A percentile compares a stretch with the other conserved stretches of the same genome.
phyloP scores from a whole-genome alignment of 2,113 vertebrate genomes.

The Noctilio leporinus region DNA sequence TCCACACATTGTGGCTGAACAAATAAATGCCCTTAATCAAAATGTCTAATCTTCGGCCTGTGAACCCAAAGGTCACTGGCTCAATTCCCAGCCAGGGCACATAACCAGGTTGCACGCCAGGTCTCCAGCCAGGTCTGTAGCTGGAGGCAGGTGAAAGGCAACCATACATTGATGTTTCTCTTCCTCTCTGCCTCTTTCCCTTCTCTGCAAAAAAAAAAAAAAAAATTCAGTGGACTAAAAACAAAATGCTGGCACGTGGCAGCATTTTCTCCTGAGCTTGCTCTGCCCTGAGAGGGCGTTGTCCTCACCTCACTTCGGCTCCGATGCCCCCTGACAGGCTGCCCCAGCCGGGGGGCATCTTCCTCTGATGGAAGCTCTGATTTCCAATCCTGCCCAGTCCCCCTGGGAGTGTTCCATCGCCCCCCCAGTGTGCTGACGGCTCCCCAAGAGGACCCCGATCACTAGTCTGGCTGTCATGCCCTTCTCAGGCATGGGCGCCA shows the following conservation, averaged over 20 bases:
- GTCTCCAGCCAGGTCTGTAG: no score
- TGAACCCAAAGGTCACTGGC: no score
- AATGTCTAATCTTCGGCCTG: rapidly evolving
- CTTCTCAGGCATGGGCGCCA: background rate
- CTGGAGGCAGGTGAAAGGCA: no score
- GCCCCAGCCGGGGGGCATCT: background rate
- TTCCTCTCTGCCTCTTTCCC: no score
- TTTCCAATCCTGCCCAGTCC: background rate
- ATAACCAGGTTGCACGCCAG: no score
- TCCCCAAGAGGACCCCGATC: rapidly evolving
- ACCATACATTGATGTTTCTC: no score
- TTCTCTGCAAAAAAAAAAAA: no score
- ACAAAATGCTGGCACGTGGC: no score
- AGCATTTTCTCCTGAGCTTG: background rate
- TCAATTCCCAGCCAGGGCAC: no score
- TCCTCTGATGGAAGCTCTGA: background rate
- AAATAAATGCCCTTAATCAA: background rate
- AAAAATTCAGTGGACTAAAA: no score
- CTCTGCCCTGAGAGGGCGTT: background rate
- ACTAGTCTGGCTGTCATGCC: background rate
- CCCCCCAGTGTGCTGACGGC: background rate
- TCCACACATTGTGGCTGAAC: background rate
- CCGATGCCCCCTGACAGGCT: background rate
- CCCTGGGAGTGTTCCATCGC: background rate
- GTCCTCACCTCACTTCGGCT: background rate